Conservation (phyloP, 2,113 vertebrate species). For the Trinectes maculatus region DNA sequence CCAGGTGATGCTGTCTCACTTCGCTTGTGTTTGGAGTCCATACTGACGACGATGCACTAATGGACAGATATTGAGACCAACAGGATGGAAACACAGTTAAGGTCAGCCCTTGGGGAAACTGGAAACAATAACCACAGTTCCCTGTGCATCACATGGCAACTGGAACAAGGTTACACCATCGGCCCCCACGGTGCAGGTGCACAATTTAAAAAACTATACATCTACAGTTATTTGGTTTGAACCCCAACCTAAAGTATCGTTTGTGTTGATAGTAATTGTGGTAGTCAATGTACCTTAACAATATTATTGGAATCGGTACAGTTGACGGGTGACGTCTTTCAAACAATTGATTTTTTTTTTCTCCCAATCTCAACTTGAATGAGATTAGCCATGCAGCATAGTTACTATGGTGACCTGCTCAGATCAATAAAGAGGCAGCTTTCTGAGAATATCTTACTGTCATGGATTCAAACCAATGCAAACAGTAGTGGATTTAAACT, state of each 20-base stretch:
- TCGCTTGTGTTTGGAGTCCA: slow-evolving; percentile 18
- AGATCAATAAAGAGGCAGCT: neutral
- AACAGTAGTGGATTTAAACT: neutral
- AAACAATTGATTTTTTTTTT: neutral
- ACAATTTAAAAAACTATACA: neutral
- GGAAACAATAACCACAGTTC: slow-evolving; percentile 35
- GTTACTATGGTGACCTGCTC: neutral
- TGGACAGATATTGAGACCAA: slow-evolving; percentile 40
- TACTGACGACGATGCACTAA: slow-evolving; percentile 15
- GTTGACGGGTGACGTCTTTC: neutral
- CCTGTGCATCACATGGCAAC: slow-evolving; percentile 20
- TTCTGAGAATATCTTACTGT: neutral
- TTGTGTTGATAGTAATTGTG: neutral
- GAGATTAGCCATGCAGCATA: neutral
- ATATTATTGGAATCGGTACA: neutral
- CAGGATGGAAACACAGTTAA: slow-evolving; percentile 30
- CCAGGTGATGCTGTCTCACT: slow-evolving; percentile 18
- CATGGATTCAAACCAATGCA: neutral
- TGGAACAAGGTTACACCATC: slow-evolving; percentile 32
- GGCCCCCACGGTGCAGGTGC: slow-evolving; percentile 31
- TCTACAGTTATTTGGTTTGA: slow-evolving; percentile 2
- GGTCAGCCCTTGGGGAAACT: slow-evolving; percentile 14
- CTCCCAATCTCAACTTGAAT: neutral
- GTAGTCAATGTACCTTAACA: neutral
- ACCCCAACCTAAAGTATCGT: neutral